Evolutionary conservation across 2,888 invertebrate genomes (phyloP), one percentile per base, ranked within the genome.

Genomic region (Fragum sueziense): DNA sequence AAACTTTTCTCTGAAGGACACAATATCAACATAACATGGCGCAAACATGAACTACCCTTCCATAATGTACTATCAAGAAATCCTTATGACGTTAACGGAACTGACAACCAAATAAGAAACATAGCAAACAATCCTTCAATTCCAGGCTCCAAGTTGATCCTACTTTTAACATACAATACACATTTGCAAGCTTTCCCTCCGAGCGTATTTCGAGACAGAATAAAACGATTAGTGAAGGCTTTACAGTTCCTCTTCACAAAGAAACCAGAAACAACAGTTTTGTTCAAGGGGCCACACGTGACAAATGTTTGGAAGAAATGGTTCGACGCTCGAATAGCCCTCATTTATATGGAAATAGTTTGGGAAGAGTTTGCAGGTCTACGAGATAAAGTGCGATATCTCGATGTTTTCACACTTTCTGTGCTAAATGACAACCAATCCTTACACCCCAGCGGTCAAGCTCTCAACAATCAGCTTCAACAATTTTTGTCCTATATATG

Each of bases 251-350:
- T 83, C 11, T 17, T 74, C 3, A 20, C 47, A n/a, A 59, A 37
- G 17, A 83, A 83, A 47, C 82, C 82, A 7, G 25, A 29, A 20
- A 67, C 78, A 6, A 80, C 33, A 33, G 61, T 83, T 33, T 59
- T 83, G 14, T 33, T 76, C n/a, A 83, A 83, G 52, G 78, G 77
- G 27, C 80, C 83, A 47, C 77, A 80, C 54, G 37, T 76, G 17
- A 20, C 22, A 20, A 75, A 73, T 29, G 59, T 73, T 4, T 70
- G 61, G 29, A 20, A 11, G 0, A 54, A 70, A 25, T 83, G 77
- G 78, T 83, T 77, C 73, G 83, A 80, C 34, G n/a, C 73, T 2
- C 27, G 59, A 11, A 73, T 78, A 31, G 25, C 73, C 17, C 51
- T 80, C 9, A 27, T 80, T 11, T 74, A 73, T 22, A 31, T 37